phyloP scores from a whole-genome alignment of 2,888 invertebrate species.

The Strigamia crassipes region DNA sequence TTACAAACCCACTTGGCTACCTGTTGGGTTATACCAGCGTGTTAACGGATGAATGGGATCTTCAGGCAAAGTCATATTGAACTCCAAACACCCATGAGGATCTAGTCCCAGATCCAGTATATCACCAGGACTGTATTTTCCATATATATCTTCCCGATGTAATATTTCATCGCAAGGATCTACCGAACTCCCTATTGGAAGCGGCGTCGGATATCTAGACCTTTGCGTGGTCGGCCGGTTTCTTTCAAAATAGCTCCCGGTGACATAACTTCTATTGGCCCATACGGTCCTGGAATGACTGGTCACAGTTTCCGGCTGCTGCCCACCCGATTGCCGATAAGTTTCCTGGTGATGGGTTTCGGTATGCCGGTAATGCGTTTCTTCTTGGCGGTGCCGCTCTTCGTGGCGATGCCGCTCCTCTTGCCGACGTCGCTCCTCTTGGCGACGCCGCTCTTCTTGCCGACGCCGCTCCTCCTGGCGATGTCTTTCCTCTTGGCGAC shows the following conservation, averaged over 20 bases:
- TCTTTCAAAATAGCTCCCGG: constrained; percentile 38
- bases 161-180: constrained; percentile 29
- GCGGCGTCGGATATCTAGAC: neutral
- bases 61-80: constrained; percentile 20
- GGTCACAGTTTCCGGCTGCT: constrained; percentile 14
- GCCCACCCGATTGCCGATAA: neutral
- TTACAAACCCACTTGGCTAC: constrained; percentile 30
- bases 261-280: constrained; percentile 13
- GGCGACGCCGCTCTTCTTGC: neutral
- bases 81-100: neutral
- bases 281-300: constrained; percentile 43
- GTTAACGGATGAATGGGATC: constrained; percentile 43
- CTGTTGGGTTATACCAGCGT: constrained; percentile 29
- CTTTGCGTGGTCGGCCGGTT: neutral
- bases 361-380: neutral
- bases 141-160: constrained; percentile 44
- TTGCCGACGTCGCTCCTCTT: neutral
- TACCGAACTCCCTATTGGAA: neutral
- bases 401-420: neutral
- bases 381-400: neutral
- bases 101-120: constrained; percentile 43
- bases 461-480: neutral
- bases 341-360: neutral
- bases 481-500: neutral
- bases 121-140: constrained; percentile 47